Conservation (phyloP, 2,797 vertebrate species). For the Tapirus indicus region DNA sequence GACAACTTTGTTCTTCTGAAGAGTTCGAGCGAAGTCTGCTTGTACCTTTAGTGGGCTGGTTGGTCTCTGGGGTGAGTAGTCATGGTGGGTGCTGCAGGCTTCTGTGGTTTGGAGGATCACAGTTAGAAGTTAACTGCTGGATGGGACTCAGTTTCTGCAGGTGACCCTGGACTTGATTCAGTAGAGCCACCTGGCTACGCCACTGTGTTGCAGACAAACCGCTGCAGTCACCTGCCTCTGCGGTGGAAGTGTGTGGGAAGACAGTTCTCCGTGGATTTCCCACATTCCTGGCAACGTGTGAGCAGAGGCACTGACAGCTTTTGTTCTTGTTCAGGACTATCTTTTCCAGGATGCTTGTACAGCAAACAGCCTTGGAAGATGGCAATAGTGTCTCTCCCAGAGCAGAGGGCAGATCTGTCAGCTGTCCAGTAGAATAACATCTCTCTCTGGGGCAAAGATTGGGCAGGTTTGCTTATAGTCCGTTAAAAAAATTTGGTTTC, state of each 20-base stretch:
- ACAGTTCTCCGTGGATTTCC: neutral
- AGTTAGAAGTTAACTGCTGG: neutral
- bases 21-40: neutral
- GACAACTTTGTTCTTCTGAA: neutral
- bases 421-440: neutral
- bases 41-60: neutral
- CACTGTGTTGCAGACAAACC: slow-evolving; percentile 17
- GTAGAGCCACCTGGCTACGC: neutral
- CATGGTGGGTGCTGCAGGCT: neutral
- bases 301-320: neutral
- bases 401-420: neutral
- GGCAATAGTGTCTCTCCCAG: neutral
- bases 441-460: neutral
- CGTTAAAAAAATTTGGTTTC: neutral
- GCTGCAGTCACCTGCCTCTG: neutral
- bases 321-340: neutral
- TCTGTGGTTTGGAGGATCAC: neutral
- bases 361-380: slow-evolving; percentile 55
- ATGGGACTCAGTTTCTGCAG: neutral
- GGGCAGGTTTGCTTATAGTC: neutral
- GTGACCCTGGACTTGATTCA: neutral
- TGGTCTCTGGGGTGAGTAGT: neutral
- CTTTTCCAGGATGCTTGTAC: neutral
- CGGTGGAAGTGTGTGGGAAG: neutral
- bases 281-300: neutral